Conservation (phyloP, 2,888 invertebrate genomes). For the Macropis europaea region DNA sequence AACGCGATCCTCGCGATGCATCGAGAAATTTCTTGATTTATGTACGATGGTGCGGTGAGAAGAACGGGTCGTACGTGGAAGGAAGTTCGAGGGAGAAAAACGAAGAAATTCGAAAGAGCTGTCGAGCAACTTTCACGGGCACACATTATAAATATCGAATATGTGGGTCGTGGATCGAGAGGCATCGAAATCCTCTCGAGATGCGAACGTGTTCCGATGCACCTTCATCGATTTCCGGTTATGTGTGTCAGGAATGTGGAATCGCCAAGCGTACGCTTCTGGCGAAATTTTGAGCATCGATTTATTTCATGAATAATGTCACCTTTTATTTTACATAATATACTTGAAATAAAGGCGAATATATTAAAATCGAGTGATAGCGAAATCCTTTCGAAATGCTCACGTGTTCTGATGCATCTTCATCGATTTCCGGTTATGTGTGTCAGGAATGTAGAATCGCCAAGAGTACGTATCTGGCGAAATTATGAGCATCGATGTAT, state of each 20-base stretch:
- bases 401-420: conserved; percentile 3
- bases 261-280: no score
- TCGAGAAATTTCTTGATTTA: conserved; percentile 13
- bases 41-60: background rate
- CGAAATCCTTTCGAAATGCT: conserved; percentile 7
- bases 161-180: conserved; percentile 58
- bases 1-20: no score
- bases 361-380: conserved; percentile 59
- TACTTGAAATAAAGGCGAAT: no score
- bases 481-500: no score
- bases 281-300: no score
- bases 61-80: background rate
- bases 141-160: conserved; percentile 24
- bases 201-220: conserved; percentile 2
- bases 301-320: no score
- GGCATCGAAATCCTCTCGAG: conserved; percentile 36
- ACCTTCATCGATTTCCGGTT: conserved; percentile 19
- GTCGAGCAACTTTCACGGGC: conserved; percentile 54
- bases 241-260: conserved; percentile 33
- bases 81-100: conserved; percentile 7
- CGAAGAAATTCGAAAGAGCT: conserved; percentile 52
- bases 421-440: conserved; percentile 27
- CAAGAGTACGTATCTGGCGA: no score
- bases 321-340: no score
- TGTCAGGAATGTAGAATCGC: conserved; percentile 30